Evolutionary conservation across 2,797 vertebrate species (phyloP), one percentile per base, ranked within the genome.

Genomic region (Sebastes reedi): DNA sequence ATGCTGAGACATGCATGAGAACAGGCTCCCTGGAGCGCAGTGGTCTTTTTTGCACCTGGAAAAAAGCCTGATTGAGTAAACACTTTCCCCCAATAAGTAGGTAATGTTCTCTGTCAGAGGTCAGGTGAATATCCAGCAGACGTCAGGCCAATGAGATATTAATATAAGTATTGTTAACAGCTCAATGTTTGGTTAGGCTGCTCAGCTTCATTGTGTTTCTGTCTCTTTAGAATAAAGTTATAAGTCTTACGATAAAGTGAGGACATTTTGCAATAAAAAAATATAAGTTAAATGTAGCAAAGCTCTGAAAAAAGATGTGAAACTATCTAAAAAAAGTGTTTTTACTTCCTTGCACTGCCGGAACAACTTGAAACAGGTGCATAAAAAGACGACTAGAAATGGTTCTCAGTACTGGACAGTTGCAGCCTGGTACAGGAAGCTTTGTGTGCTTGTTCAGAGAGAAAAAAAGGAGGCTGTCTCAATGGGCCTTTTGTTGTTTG

Each of bases 401-500:
- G 79, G 50, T 59, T 87, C 76, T 81, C 80, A 59, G 79, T 55
- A 27, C 32, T 80, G 92, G 84, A 91, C 82, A 89, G 89, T 89
- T 87, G 87, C 84, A 83, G 87, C 77, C 56, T n/a, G 84, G 88
- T 90, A 93, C 90, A 92, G 93, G 92, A 92, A 88, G 94, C 92
- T 93, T 92, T 95, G 94, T 94, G 91, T 91, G 88, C 87, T 86
- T 75, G 83, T 85, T 88, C 85, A 70, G 79, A 64, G 79, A 64
- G 54, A 62, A 79, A 83, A 71, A 84, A 80, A 71, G 46, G 64
- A 81, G 82, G 68, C 91, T 58, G 84, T 79, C 87, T 95, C 92
- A 95, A 95, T 94, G 91, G 93, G 87, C 89, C 95, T 94, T 95
- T 95, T 95, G 95, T 94, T 95, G 90, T 93, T 92, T 88, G 92